phyloP scores from a whole-genome alignment of 2,888 invertebrate genomes.

The Apomyelois bistriatella region DNA sequence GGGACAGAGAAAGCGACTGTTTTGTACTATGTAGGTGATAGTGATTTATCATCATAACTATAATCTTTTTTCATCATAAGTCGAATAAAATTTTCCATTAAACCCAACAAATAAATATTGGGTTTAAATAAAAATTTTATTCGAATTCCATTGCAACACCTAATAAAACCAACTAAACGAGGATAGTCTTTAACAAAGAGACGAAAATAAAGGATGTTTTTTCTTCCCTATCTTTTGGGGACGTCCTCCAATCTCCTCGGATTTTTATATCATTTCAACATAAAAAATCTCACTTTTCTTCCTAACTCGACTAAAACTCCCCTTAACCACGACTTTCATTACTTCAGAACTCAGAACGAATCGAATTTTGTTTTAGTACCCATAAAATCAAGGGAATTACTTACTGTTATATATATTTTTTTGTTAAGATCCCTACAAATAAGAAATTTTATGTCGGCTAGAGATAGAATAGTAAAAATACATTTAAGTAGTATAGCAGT shows the following conservation, averaged over 20 bases:
- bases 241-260: background rate
- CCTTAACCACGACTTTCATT: constrained; percentile 3
- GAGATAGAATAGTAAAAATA: background rate
- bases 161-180: constrained; percentile 1
- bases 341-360: constrained; percentile 1
- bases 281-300: background rate
- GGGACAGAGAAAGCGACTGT: too few species aligned
- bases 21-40: too few species aligned
- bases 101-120: too few species aligned
- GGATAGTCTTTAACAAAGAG: background rate
- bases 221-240: background rate
- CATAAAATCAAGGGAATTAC: constrained; percentile 3
- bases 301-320: background rate
- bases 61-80: too few species aligned
- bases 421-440: constrained; percentile 6
- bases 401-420: constrained; percentile 5
- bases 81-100: too few species aligned
- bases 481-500: background rate
- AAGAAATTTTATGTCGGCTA: background rate
- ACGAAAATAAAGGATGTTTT: background rate
- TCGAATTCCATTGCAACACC: background rate
- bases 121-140: constrained; percentile 1
- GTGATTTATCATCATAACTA: too few species aligned
- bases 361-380: constrained; percentile 8
- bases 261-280: background rate